phyloP scores from a whole-genome alignment of 2,888 invertebrate species.

The Eilema depressum region DNA sequence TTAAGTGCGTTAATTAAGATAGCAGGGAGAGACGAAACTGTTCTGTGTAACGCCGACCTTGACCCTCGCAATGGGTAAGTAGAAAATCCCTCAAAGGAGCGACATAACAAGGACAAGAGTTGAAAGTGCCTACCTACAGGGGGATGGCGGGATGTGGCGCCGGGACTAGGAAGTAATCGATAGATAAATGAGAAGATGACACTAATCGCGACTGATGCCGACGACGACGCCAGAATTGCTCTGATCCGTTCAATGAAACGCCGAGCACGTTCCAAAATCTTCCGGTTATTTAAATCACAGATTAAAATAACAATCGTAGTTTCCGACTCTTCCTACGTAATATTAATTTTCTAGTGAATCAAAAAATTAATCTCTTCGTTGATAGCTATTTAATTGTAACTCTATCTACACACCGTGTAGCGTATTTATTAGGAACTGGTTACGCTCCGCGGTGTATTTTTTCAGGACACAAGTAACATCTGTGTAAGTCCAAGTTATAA shows the following conservation, averaged over 20 bases:
- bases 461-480: background rate
- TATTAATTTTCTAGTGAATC: background rate
- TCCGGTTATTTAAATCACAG: slow-evolving; percentile 33
- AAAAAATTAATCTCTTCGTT: background rate
- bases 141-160: slow-evolving; percentile 22
- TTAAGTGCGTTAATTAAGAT: slow-evolving; percentile 36
- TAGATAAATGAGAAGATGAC: slow-evolving; percentile 51
- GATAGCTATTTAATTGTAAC: too few relatives aligned
- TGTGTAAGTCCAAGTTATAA: too few relatives aligned
- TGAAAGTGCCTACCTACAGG: slow-evolving; percentile 8
- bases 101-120: slow-evolving; percentile 19
- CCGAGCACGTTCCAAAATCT: slow-evolving; percentile 62
- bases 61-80: slow-evolving; percentile 19
- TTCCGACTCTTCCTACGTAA: background rate
- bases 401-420: background rate
- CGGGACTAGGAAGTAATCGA: slow-evolving; percentile 46
- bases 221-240: slow-evolving; percentile 53
- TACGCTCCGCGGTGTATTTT: background rate
- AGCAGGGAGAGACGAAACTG: slow-evolving; percentile 14
- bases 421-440: background rate
- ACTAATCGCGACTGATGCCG: slow-evolving; percentile 50
- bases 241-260: slow-evolving; percentile 75
- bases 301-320: slow-evolving; percentile 41
- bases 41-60: slow-evolving; percentile 33
- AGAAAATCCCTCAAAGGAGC: slow-evolving; percentile 22